Conservation (phyloP, 2,113 vertebrate genomes). For the Penelope pileata region DNA sequence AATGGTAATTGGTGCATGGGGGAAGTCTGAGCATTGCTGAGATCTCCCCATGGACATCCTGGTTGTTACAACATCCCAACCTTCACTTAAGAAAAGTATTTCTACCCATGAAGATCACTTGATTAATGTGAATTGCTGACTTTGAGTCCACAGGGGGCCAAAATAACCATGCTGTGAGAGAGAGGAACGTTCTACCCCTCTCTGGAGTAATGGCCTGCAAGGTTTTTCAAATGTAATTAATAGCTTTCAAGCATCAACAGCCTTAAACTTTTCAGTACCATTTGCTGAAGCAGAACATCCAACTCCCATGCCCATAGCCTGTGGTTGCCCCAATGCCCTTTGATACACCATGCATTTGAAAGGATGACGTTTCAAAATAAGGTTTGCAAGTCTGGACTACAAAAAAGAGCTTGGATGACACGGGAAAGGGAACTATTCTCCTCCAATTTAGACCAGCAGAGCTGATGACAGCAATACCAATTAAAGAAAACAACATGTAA, state of each 20-base stretch:
- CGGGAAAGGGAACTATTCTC: not conserved
- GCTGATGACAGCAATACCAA: not conserved
- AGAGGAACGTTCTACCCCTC: not conserved
- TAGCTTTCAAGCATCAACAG: not conserved
- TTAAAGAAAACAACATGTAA: not conserved
- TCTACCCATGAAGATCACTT: not conserved
- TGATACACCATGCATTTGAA: not conserved
- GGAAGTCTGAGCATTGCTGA: not conserved
- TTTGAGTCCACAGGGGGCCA: not conserved
- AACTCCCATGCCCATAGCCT: accelerated
- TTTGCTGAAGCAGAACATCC: not conserved
- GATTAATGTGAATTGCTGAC: not conserved
- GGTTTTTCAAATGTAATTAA: not conserved
- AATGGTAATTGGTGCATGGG: not conserved
- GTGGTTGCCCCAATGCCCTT: not conserved
- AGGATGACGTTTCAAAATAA: not conserved
- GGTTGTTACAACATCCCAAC: not conserved
- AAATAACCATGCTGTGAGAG: not conserved
- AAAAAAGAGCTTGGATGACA: not conserved
- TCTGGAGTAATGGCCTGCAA: not conserved
- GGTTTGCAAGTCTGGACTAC: not conserved
- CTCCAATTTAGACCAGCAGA: not conserved
- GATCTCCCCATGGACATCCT: not conserved
- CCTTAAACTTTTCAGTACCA: not conserved
- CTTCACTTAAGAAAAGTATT: not conserved